Conservation (phyloP, 2,113 vertebrate genomes). For the Ciconia boyciana region DNA sequence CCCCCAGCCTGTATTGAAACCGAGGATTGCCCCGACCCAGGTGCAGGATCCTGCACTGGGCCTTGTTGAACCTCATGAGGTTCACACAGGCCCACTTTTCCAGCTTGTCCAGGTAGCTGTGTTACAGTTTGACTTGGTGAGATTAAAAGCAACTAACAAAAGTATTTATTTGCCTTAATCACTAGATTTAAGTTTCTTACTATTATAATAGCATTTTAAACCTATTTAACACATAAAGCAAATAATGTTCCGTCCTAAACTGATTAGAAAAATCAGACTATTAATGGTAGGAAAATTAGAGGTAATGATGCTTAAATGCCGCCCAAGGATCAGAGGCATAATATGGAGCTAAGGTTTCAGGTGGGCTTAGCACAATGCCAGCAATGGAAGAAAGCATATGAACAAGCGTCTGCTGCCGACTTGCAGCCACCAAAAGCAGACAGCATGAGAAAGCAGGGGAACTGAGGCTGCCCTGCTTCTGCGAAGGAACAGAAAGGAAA, state of each 20-base stretch:
- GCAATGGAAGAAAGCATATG: not conserved
- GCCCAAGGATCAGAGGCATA: not conserved
- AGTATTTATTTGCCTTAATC: not conserved
- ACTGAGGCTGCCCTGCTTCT: not conserved
- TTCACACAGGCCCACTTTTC: too few relatives aligned
- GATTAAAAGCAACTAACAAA: not conserved
- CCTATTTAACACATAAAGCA: not conserved
- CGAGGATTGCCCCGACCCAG: too few relatives aligned
- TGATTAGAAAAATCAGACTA: not conserved
- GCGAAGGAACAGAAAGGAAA: not conserved
- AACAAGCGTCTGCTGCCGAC: not conserved
- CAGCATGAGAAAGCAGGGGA: not conserved
- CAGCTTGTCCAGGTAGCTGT: not conserved
- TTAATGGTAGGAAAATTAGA: not conserved
- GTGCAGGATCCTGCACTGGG: too few relatives aligned
- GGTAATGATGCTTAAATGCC: not conserved
- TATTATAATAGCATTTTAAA: not conserved
- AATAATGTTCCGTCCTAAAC: not conserved
- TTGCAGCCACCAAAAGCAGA: not conserved
- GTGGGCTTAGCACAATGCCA: not conserved
- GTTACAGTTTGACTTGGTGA: not conserved
- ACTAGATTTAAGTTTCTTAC: not conserved
- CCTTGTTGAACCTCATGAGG: too few relatives aligned
- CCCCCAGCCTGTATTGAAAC: too few relatives aligned
- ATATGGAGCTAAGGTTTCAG: not conserved